Evolutionary conservation across 1,140 invertebrate genomes (phyloP).

Genomic region (Brachionus manjavacas): DNA sequence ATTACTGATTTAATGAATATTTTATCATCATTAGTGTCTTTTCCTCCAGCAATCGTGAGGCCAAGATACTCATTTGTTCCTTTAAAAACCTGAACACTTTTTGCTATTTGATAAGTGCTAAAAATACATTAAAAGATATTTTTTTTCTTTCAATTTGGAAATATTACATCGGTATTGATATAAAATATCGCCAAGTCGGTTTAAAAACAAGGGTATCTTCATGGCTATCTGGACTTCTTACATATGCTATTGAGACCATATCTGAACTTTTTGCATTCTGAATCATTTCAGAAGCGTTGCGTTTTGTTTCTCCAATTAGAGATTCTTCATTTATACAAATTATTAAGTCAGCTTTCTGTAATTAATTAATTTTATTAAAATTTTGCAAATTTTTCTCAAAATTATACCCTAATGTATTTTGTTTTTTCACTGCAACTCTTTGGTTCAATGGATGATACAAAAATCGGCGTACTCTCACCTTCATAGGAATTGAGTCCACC

Average conservation of each 20-base stretch:
- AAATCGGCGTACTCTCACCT: constrained; percentile 58
- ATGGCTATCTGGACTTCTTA: constrained; percentile 59
- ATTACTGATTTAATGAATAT: constrained; percentile 61
- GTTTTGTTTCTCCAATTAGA: constrained; percentile 58
- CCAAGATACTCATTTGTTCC: constrained; percentile 56
- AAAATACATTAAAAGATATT: neutral
- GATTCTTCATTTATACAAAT: constrained; percentile 58
- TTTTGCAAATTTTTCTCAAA: neutral
- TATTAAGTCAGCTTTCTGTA: constrained; percentile 60
- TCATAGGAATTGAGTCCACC: constrained; percentile 58
- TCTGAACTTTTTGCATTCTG: constrained; percentile 55
- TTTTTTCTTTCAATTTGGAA: neutral
- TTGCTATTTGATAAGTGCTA: constrained; percentile 58
- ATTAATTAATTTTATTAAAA: neutral
- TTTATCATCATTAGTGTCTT: constrained; percentile 55
- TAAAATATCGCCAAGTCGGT: constrained; percentile 61
- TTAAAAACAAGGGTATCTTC: constrained; percentile 57
- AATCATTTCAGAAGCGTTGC: constrained; percentile 58
- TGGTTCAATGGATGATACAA: constrained; percentile 60
- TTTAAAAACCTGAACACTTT: constrained; percentile 57
- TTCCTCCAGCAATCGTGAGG: constrained; percentile 61
- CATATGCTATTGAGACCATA: constrained; percentile 55
- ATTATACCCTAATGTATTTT: constrained; percentile 58
- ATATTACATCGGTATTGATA: constrained; percentile 29
- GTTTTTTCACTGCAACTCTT: constrained; percentile 58